phyloP scores from a whole-genome alignment of 2,888 invertebrate species.

The Agrenia bidenticulata region DNA sequence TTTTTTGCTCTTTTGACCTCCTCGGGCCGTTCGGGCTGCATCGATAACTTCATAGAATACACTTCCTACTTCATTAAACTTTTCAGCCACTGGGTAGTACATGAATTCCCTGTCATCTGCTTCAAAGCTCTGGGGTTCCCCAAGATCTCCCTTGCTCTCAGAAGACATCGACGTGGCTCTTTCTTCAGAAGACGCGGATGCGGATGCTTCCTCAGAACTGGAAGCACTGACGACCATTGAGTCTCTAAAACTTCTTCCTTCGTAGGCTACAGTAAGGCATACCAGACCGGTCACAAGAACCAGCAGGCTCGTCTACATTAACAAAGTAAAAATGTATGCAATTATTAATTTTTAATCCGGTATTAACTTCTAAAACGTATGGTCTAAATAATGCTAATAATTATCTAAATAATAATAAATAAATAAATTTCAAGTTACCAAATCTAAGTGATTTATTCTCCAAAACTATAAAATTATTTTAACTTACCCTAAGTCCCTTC shows the following conservation, averaged over 20 bases:
- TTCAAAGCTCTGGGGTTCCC: conserved; percentile 12
- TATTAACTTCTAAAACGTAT: too few relatives aligned
- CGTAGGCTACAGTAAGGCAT: neutral
- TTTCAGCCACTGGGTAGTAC: conserved; percentile 14
- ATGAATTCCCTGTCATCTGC: conserved; percentile 12
- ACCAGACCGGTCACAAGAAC: neutral
- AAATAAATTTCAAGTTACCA: too few relatives aligned
- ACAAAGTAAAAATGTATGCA: neutral
- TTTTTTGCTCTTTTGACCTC: neutral
- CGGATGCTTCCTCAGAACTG: conserved; percentile 8
- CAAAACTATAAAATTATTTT: too few relatives aligned
- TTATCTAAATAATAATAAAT: too few relatives aligned
- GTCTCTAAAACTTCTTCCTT: neutral
- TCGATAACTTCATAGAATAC: conserved; percentile 16
- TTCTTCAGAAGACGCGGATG: conserved; percentile 9
- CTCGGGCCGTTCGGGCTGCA: neutral
- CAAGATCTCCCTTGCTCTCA: conserved; percentile 11
- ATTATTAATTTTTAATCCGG: too few relatives aligned
- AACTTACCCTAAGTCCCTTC: conserved; percentile 11
- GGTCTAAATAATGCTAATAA: too few relatives aligned
- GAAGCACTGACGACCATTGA: neutral
- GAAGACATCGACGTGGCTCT: neutral
- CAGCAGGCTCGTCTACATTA: conserved; percentile 6
- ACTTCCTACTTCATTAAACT: neutral
- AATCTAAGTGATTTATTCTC: too few relatives aligned